Evolutionary conservation across 2,888 invertebrate species (phyloP).

Genomic region (Drosophila subquinaria): DNA sequence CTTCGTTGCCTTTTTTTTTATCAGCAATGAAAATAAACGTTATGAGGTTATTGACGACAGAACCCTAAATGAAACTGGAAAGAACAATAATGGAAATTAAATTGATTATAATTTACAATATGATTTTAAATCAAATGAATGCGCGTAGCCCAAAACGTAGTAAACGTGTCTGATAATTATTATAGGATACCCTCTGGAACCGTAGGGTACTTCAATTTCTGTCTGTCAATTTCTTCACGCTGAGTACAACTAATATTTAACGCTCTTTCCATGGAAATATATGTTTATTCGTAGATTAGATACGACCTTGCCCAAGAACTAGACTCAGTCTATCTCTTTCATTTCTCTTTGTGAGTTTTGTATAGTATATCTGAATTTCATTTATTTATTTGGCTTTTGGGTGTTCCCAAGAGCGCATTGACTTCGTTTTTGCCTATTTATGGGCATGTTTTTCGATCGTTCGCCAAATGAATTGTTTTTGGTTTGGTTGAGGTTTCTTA

Average conservation of each 20-base stretch:
- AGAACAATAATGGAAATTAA: constrained; percentile 19
- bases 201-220: background rate
- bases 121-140: constrained; percentile 10
- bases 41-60: constrained; percentile 28
- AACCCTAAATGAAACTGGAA: constrained; percentile 3
- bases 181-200: background rate
- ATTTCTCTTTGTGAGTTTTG: constrained; percentile 4
- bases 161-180: constrained; percentile 4
- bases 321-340: background rate
- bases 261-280: constrained; percentile 5
- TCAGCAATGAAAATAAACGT: constrained; percentile 36
- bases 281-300: constrained; percentile 42
- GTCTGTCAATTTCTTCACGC: constrained; percentile 1
- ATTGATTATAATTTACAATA: constrained; percentile 45
- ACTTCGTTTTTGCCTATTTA: constrained; percentile 65
- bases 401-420: constrained; percentile 39
- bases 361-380: constrained; percentile 15
- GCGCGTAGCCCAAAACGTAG: constrained; percentile 13
- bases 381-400: constrained; percentile 18
- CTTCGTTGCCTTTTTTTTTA: constrained; percentile 27
- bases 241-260: constrained; percentile 1
- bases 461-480: constrained; percentile 41
- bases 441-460: constrained; percentile 64
- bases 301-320: constrained; percentile 57
- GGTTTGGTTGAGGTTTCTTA: constrained; percentile 56